Percentiles rank a stretch among this genome's conserved stretches.
phyloP scores from a whole-genome alignment of 2,113 vertebrate genomes.

The Ibidorhyncha struthersii region DNA sequence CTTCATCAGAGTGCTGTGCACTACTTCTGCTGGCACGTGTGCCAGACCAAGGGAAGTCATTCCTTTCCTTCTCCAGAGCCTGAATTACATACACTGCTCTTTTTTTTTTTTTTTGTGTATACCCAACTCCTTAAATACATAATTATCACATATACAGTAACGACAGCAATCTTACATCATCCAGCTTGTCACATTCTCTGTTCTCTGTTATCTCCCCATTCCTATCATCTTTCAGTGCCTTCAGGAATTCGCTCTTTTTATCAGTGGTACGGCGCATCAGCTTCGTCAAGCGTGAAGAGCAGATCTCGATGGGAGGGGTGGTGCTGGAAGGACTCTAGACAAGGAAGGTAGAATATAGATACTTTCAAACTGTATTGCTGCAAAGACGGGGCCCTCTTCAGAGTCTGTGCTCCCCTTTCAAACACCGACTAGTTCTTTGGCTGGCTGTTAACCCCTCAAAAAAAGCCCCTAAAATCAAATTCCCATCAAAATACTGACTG shows the following conservation, averaged over 20 bases:
- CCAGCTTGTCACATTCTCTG: conserved; percentile 87
- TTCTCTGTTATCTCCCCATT: conserved; percentile 89
- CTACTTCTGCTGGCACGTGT: background rate
- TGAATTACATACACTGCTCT: background rate
- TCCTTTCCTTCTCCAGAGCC: background rate
- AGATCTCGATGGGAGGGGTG: conserved; percentile 96
- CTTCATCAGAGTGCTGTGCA: background rate
- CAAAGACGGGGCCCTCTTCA: background rate
- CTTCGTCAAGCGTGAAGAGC: conserved; percentile 89
- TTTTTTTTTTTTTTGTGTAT: background rate
- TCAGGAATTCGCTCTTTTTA: conserved; percentile 95
- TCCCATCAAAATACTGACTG: background rate
- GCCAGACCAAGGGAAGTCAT: background rate
- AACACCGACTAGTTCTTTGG: background rate
- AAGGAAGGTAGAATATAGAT: background rate
- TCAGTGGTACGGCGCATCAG: conserved; percentile 94
- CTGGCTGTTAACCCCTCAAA: background rate
- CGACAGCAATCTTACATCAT: conserved; percentile 80
- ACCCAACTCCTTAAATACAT: background rate
- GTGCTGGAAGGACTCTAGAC: conserved; percentile 90
- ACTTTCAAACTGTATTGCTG: background rate
- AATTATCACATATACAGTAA: background rate
- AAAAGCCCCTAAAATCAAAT: background rate
- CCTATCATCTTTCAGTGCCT: conserved; percentile 92
- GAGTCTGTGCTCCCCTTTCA: background rate